Evolutionary conservation across 2,113 vertebrate genomes (phyloP).

Genomic region (Ciconia boyciana): DNA sequence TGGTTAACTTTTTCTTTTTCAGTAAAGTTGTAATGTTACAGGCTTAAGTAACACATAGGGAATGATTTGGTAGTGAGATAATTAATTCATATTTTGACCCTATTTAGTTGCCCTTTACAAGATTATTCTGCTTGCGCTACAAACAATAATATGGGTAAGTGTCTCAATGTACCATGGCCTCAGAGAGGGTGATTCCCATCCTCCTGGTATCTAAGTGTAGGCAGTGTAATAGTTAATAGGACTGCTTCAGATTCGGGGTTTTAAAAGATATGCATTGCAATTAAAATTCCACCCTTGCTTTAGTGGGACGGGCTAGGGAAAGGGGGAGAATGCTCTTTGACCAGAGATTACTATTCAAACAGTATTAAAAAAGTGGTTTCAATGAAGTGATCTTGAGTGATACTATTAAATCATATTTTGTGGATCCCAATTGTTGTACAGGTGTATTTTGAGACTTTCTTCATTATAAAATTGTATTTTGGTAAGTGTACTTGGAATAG

Average conservation of each 20-base stretch:
- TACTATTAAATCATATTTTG: slow-evolving; percentile 67
- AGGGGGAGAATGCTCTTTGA: slow-evolving; percentile 30
- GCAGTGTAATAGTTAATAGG: slow-evolving; percentile 46
- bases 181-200: slow-evolving; percentile 9
- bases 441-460: slow-evolving; percentile 72
- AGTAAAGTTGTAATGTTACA: slow-evolving; percentile 70
- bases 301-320: slow-evolving; percentile 1
- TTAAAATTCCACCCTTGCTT: slow-evolving; percentile 40
- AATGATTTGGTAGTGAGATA: slow-evolving; percentile 52
- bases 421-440: slow-evolving; percentile 66
- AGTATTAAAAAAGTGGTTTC: slow-evolving; percentile 62
- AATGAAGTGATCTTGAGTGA: slow-evolving; percentile 66
- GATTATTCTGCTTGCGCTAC: slow-evolving; percentile 56
- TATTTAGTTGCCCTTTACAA: slow-evolving; percentile 61
- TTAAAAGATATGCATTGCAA: not conserved
- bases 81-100: slow-evolving; percentile 55
- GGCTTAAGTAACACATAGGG: slow-evolving; percentile 62
- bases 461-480: slow-evolving; percentile 76
- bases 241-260: slow-evolving; percentile 26
- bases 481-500: slow-evolving; percentile 72
- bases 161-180: slow-evolving; percentile 58
- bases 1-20: slow-evolving; percentile 78
- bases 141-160: slow-evolving; percentile 42
- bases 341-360: slow-evolving; percentile 50
- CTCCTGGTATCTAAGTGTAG: slow-evolving; percentile 31